Evolutionary conservation across 2,888 invertebrate species (phyloP).

Genomic region (Polyommatus icarus): DNA sequence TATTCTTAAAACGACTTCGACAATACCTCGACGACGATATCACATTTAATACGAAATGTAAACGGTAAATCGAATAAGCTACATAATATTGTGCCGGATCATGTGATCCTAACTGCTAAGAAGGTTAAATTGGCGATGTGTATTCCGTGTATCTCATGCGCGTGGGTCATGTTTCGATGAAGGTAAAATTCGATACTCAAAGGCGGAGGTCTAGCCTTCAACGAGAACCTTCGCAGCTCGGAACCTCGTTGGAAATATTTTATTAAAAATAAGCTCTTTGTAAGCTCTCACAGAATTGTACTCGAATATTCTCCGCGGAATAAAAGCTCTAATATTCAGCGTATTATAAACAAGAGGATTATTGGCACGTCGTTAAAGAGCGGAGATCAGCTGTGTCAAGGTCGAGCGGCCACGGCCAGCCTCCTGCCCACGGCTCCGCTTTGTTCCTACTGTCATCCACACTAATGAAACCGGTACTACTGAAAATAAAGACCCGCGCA

Average conservation of each 20-base stretch:
- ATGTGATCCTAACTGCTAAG: background rate
- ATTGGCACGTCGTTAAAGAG: constrained; percentile 48
- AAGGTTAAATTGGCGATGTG: background rate
- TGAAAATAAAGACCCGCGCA: constrained; percentile 19
- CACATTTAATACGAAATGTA: constrained; percentile 26
- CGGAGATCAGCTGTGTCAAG: constrained; percentile 62
- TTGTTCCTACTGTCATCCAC: background rate
- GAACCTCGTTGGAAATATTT: background rate
- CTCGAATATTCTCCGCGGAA: constrained; percentile 20
- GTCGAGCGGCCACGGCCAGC: constrained; percentile 55
- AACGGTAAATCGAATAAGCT: background rate
- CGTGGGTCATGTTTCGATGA: background rate
- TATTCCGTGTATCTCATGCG: background rate
- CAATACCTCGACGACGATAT: constrained; percentile 29
- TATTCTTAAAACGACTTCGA: constrained; percentile 43
- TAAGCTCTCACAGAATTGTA: background rate
- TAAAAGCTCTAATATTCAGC: constrained; percentile 33
- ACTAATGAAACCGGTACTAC: constrained; percentile 20
- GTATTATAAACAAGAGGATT: constrained; percentile 41
- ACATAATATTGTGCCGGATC: background rate
- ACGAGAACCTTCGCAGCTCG: background rate
- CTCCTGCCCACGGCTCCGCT: constrained; percentile 17
- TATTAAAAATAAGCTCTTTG: background rate
- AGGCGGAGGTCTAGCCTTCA: background rate
- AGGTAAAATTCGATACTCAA: background rate